Percentiles rank a stretch among this genome's conserved stretches.
Evolutionary conservation across 2,888 invertebrate species (phyloP).

Genomic region (Romanomermis culicivorax): DNA sequence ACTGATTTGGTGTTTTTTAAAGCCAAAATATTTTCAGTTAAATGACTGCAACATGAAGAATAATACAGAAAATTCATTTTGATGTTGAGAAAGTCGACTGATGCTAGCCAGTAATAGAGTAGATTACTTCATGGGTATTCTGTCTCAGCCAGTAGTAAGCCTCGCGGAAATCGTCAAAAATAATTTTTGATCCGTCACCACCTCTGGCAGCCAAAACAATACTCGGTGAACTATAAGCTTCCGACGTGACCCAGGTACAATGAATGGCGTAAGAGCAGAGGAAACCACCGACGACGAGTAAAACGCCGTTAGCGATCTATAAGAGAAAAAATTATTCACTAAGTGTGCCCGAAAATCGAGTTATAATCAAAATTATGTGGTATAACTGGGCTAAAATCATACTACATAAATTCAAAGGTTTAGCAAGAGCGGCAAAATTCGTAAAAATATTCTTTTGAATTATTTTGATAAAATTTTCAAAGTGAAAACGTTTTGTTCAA

Average conservation of each 20-base stretch:
- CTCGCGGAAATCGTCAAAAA: slow-evolving; percentile 95
- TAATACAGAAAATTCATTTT: neutral
- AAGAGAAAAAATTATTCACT: slow-evolving; percentile 11
- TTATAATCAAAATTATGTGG: no score
- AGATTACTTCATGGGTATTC: slow-evolving; percentile 57
- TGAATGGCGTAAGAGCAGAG: slow-evolving; percentile 74
- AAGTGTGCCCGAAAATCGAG: no score
- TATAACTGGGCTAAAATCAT: no score
- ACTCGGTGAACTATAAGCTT: slow-evolving; percentile 91
- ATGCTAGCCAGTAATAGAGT: neutral
- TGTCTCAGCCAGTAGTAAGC: slow-evolving; percentile 95
- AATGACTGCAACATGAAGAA: neutral
- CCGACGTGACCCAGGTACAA: slow-evolving; percentile 95
- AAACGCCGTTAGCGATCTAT: slow-evolving; percentile 56
- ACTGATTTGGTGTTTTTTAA: neutral
- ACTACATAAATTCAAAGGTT: no score
- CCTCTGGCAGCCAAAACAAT: slow-evolving; percentile 44
- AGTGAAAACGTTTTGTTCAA: no score
- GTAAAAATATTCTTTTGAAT: no score
- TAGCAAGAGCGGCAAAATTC: no score
- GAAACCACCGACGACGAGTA: slow-evolving; percentile 41
- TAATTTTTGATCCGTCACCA: slow-evolving; percentile 62
- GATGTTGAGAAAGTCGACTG: neutral
- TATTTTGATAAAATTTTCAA: no score
- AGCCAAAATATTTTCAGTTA: neutral